Base-by-base conservation (phyloP, 2,888 invertebrate genomes). In the Nysson spinosus region DNA sequence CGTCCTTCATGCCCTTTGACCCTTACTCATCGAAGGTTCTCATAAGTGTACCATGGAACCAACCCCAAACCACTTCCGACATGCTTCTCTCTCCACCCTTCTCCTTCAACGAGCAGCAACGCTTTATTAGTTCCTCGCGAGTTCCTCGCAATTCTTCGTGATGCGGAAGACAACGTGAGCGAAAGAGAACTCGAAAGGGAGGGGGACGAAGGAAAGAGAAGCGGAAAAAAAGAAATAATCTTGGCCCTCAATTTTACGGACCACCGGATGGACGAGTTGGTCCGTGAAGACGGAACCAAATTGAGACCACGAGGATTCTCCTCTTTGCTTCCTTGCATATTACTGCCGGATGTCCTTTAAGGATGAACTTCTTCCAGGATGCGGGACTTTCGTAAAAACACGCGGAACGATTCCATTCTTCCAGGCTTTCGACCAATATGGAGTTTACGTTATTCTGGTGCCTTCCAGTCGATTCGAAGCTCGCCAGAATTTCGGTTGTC, bases 201-300 rank as follows among this genome's bases (percentile, higher is more conserved):
- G 22, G 3, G 37, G 11, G 9, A 16, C 12, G 12, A 0, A 26
- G n/a, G 22, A 37, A 12, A 12, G 30, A 14, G 19, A 14, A 34
- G 16, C 42, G 62, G 51, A 14, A 34, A 37, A 50, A 57, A 52
- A 69, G 73, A 72, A 78, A 78, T 78, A 80, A 79, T 80, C 76
- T 69, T 56, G 72, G 50, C 69, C 69, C 74, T 73, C 79, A 77
- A 81, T 81, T 82, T 82, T 81, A 81, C 80, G 81, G 78, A 61
- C 67, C 78, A 75, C 62, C 68, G 72, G 58, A 57, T 71, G 62
- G 55, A 72, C 57, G 65, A 69, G 73, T 40, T 55, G 65, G 62
- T 71, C 75, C 78, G 76, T 75, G 76, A 79, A 80, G 65, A 61
- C 52, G 55, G 54, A 71, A 75, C 68, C 71, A 74, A 78, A 78